A percentile compares a stretch with the other conserved stretches of the same genome.
phyloP scores from a whole-genome alignment of 2,888 invertebrate genomes.

The Litoditis marina region DNA sequence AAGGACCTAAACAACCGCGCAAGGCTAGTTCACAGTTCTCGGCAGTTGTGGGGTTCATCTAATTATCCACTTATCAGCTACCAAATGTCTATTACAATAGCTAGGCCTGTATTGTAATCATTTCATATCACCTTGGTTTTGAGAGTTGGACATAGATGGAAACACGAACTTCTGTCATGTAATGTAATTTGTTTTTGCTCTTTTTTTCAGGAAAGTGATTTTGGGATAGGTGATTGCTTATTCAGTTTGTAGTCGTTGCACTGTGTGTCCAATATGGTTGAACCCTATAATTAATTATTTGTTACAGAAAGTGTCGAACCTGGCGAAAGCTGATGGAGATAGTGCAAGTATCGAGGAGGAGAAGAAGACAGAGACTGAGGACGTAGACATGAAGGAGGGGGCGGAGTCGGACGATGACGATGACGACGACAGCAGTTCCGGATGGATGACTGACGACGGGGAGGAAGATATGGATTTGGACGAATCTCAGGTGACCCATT shows the following conservation, averaged over 20 bases:
- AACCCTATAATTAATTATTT: too few species aligned
- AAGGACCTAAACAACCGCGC: conserved; percentile 43
- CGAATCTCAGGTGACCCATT: conserved; percentile 20
- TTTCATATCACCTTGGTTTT: too few species aligned
- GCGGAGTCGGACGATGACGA: conserved; percentile 34
- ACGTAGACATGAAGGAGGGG: conserved; percentile 10
- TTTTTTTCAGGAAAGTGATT: too few species aligned
- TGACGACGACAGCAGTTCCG: conserved; percentile 37
- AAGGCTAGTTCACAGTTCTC: conserved; percentile 15
- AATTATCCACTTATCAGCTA: neutral
- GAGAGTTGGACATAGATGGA: too few species aligned
- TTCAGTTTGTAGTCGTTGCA: too few species aligned
- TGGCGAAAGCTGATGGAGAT: too few species aligned
- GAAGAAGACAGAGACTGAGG: neutral
- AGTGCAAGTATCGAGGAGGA: too few species aligned
- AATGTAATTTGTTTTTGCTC: too few species aligned
- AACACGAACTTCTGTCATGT: too few species aligned
- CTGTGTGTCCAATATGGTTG: too few species aligned
- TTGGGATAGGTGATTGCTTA: too few species aligned
- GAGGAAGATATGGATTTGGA: conserved; percentile 29
- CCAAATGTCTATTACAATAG: neutral
- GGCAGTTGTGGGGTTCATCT: neutral
- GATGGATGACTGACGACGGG: conserved; percentile 43
- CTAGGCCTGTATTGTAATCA: neutral
- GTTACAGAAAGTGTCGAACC: too few species aligned